Evolutionary conservation across 2,797 vertebrate species (phyloP), one percentile per base, ranked within the genome.

Genomic region (Limnodromus scolopaceus): DNA sequence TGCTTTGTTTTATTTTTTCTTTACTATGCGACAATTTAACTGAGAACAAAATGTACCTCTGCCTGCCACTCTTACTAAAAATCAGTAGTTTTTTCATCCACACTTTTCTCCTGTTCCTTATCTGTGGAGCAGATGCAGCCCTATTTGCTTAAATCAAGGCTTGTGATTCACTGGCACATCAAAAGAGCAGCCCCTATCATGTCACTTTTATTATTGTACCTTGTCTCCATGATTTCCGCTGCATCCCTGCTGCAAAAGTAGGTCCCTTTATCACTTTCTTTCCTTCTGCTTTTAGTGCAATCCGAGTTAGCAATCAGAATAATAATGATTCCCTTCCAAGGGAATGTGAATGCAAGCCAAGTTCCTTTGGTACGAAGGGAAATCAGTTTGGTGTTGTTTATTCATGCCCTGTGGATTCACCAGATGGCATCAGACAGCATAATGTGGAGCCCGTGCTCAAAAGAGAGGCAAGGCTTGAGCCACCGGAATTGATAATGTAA

Each of bases 371-470:
- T 89, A 96, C 10, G 4, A 41, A 75, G 75, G 80, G 93, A 96
- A 89, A 93, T 96, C 93, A 93, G 89, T 89, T 94, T 95, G 71
- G 78, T 96, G 87, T 96, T 96, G 92, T 96, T 96, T 96, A 94
- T 91, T 92, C 75, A 54, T 89, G 89, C 95, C 96, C 96, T 83
- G 93, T 92, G 97, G 96, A 92, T 96, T 96, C 72, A 91, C 93
- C 97, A 97, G 97, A 96, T 97, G 97, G 95, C 95, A 97, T 90
- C 96, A 96, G 92, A 82, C 88, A 89, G 89, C 63, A 63, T 93
- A 76, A 96, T 94, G 46, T 95, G 84, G 89, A 96, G 66, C 80
- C 81, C 61, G n/a, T 79, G 27, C 77, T 93, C 46, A 34, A 81
- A 83, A 86, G 43, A 60, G 34, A 89, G 41, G 19, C 87, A 89